Conservation (phyloP, 2,888 invertebrate genomes). For the Laspeyria flexula region DNA sequence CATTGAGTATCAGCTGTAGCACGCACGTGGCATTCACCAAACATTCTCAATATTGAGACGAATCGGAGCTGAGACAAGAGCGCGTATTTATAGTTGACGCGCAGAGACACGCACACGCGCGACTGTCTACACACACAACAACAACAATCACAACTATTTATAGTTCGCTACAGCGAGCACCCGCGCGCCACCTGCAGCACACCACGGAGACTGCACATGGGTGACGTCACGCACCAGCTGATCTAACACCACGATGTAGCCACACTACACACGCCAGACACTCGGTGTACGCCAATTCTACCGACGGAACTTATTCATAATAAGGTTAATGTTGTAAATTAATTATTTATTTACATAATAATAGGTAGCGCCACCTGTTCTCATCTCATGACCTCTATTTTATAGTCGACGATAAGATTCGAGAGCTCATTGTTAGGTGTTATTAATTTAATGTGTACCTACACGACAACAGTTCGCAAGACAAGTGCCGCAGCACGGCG, state of each 20-base stretch:
- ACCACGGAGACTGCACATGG: constrained; percentile 5
- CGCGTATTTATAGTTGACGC: constrained; percentile 30
- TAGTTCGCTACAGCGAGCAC: constrained; percentile 57
- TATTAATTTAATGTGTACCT: constrained; percentile 13
- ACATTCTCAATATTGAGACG: constrained; percentile 17
- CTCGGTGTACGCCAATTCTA: neutral
- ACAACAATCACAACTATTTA: constrained; percentile 58
- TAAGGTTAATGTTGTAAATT: constrained; percentile 31
- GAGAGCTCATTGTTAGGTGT: constrained; percentile 26
- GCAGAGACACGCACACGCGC: constrained; percentile 26
- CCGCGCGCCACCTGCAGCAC: constrained; percentile 33
- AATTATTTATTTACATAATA: constrained; percentile 39
- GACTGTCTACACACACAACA: constrained; percentile 45
- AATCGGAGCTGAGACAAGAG: constrained; percentile 46
- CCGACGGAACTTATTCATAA: constrained; percentile 33
- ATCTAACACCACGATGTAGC: constrained; percentile 18
- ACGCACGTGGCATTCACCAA: constrained; percentile 14
- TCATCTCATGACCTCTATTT: constrained; percentile 26
- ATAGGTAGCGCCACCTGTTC: constrained; percentile 23
- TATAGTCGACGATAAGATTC: constrained; percentile 10
- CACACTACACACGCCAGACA: neutral
- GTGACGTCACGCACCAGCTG: constrained; percentile 27
- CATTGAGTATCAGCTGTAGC: constrained; percentile 1
- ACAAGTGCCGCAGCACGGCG: neutral
- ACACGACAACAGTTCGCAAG: constrained; percentile 7